Conservation (phyloP, 1,140 invertebrate genomes). For the Drosophila quadrilineata region DNA sequence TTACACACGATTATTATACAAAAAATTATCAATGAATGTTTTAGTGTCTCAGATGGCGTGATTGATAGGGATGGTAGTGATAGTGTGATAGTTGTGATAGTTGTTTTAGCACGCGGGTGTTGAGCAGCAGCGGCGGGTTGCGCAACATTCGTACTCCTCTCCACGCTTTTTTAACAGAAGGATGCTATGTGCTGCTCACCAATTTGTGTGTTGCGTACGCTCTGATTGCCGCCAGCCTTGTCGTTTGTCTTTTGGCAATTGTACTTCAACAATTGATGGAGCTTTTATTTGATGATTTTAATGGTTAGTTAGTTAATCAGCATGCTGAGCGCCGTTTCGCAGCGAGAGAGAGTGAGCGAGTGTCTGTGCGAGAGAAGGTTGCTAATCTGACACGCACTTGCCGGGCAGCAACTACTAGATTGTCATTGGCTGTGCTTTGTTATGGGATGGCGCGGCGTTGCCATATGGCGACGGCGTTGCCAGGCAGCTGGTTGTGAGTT, state of each 20-base stretch:
- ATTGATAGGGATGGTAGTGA: no score
- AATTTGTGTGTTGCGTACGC: background rate
- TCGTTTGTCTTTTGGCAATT: slow-evolving; percentile 3
- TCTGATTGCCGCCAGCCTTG: background rate
- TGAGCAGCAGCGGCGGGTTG: slow-evolving; percentile 59
- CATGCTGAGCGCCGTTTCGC: slow-evolving; percentile 50
- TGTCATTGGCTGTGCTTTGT: slow-evolving; percentile 30
- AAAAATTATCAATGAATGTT: slow-evolving; percentile 56
- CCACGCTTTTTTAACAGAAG: slow-evolving; percentile 7
- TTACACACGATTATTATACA: no score
- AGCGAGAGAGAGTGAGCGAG: background rate
- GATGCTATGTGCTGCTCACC: slow-evolving; percentile 20
- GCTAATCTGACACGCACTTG: slow-evolving; percentile 37
- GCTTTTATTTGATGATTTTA: slow-evolving; percentile 63
- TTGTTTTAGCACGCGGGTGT: slow-evolving; percentile 40
- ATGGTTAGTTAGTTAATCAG: slow-evolving; percentile 51
- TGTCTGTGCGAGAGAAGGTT: slow-evolving; percentile 7
- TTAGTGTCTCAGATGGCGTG: slow-evolving; percentile 44
- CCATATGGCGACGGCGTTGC: slow-evolving; percentile 10
- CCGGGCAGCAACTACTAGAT: slow-evolving; percentile 34
- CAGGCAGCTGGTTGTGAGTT: background rate
- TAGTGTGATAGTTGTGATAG: slow-evolving; percentile 37
- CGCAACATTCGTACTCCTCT: slow-evolving; percentile 74
- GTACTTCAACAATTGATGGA: slow-evolving; percentile 14
- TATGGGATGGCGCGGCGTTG: slow-evolving; percentile 14